Evolutionary conservation across 2,888 invertebrate genomes (phyloP), one percentile per base, ranked within the genome.

Genomic region (Thereva unica): DNA sequence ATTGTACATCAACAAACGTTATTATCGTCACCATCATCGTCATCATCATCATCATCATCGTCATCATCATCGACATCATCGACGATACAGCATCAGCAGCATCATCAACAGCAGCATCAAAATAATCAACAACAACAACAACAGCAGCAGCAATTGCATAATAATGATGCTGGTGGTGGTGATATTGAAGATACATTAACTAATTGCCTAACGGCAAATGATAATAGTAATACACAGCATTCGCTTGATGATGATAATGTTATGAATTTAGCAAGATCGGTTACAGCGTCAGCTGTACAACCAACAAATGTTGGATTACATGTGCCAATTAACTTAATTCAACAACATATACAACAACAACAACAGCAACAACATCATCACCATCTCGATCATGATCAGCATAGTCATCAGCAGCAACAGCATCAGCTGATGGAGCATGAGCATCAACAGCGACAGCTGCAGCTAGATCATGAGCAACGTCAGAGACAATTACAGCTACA

Each of bases 331-430:
- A 53, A 64, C 42, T 38, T 64, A 40, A 64, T 64, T 35, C 52
- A 35, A 12, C 42, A 41, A 12, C 44, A 53, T 49, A 44, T 56
- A 38, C 52, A 57, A n/a, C 56, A 64, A 23, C 61, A 66, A 12
- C 63, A 57, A 5, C 64, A 64, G 23, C 71, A 67, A 53, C 69
- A 67, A 4, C 68, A 52, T 10, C 64, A 64, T 9, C 66, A 66
- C n/a, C 54, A 54, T 4, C 34, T 38, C 5, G 66, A 71, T 56
- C 67, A 66, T 56, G 57, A 66, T 44, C 71, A 67, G 10, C 73
- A 72, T 45, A 4, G 35, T 10, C 37, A 59, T 9, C 49, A 49
- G 45, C n/a, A 59, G 49, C 10, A 38, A 12, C 59, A 59, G 37
- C 59, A 47, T 45, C 10, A 47, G 49, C 57, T 44, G 35, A 42